Percentiles rank a stretch among this genome's conserved stretches.
These are phyloP conservation scores for Coreius guichenoti DNA, from an alignment of 2,797 vertebrate genomes.

Conservation along the genomic window DNA sequence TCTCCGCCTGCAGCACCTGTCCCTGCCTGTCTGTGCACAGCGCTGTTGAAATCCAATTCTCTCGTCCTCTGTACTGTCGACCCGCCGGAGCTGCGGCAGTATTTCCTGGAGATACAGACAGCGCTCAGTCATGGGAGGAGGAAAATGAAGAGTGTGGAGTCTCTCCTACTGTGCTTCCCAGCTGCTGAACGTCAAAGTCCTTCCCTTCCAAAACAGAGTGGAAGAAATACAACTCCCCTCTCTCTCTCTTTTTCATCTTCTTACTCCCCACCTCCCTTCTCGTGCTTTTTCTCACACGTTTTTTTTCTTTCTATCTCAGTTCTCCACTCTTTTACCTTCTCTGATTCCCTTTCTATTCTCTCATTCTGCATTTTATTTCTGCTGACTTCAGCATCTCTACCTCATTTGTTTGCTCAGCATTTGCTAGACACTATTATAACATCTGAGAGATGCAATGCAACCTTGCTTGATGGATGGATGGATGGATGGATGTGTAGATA, in stretches of 20 bases:
- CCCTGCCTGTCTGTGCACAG: constrained; percentile 44
- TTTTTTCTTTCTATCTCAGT: constrained; percentile 59
- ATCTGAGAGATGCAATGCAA: constrained; percentile 32
- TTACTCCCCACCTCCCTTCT: constrained; percentile 34
- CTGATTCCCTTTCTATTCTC: neutral
- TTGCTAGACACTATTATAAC: constrained; percentile 20
- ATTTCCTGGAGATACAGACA: constrained; percentile 28
- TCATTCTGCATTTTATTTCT: constrained; percentile 12
- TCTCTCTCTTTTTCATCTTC: constrained; percentile 34
- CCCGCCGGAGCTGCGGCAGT: constrained; percentile 13
- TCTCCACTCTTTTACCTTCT: constrained; percentile 1
- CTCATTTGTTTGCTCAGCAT: constrained; percentile 17
- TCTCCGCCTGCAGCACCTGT: constrained; percentile 59
- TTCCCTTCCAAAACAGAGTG: constrained; percentile 29
- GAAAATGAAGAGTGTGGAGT: constrained; percentile 8
- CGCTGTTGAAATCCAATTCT: constrained; percentile 19
- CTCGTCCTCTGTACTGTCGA: constrained; percentile 26
- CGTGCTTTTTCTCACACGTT: constrained; percentile 46
- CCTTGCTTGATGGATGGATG: neutral
- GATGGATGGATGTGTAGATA: neutral
- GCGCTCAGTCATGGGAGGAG: constrained; percentile 20
- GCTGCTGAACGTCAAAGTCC: constrained; percentile 33
- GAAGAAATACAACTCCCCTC: constrained; percentile 26
- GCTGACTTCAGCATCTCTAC: constrained; percentile 12
- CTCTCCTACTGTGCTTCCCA: constrained; percentile 38